These are phyloP conservation scores for Hydrophis major DNA, from an alignment of 2,797 vertebrate species.

Conservation along the genomic window DNA sequence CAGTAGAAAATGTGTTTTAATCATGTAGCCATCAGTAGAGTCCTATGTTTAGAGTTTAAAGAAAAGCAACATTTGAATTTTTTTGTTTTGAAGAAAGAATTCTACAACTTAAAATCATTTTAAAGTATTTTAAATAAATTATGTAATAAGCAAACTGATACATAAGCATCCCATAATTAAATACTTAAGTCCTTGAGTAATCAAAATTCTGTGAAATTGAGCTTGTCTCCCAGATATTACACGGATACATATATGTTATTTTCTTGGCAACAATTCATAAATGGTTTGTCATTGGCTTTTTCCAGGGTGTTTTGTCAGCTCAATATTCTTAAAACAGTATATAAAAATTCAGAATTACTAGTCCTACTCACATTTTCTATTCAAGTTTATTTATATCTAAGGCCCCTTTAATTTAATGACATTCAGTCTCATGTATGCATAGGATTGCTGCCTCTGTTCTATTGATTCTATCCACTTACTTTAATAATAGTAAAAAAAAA, in stretches of 20 bases:
- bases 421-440: neutral
- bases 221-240: neutral
- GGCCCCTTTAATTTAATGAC: neutral
- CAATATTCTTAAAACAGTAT: neutral
- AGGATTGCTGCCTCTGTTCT: neutral
- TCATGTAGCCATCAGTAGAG: slow-evolving; percentile 76
- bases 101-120: neutral
- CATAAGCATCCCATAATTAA: slow-evolving; percentile 2
- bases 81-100: neutral
- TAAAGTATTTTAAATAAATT: neutral
- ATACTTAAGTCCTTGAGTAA: neutral
- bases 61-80: neutral
- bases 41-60: slow-evolving; percentile 63
- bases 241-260: neutral
- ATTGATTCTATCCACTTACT: neutral
- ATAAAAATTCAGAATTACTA: neutral
- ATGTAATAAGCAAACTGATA: neutral
- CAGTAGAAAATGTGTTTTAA: slow-evolving; percentile 75
- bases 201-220: neutral
- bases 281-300: neutral
- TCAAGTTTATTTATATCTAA: neutral
- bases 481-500: neutral
- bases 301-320: neutral
- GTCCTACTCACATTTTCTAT: neutral
- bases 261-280: neutral